phyloP scores from a whole-genome alignment of 2,797 vertebrate genomes.

The Schizopygopsis malacanthus region DNA sequence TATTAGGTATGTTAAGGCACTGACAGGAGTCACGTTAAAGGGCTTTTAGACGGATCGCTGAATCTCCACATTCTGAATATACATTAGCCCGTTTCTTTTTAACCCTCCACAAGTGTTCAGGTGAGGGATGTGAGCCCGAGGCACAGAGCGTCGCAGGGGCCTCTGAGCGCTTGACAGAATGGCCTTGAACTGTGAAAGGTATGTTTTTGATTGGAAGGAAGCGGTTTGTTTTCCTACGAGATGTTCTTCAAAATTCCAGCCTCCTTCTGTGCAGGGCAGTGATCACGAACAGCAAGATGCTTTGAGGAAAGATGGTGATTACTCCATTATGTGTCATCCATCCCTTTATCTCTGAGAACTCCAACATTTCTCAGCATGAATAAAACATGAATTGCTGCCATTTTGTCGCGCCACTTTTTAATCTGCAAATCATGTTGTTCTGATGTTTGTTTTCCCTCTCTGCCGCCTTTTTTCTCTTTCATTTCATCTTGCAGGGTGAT shows the following conservation, averaged over 20 bases:
- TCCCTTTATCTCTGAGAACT: constrained; percentile 54
- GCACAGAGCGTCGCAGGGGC: background rate
- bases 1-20: background rate
- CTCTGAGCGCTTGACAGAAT: constrained; percentile 15
- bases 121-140: constrained; percentile 1
- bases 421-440: constrained; percentile 54
- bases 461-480: constrained; percentile 37
- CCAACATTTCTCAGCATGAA: constrained; percentile 47
- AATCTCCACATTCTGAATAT: background rate
- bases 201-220: constrained; percentile 21
- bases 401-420: constrained; percentile 60
- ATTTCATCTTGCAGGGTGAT: constrained; percentile 78
- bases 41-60: constrained; percentile 3
- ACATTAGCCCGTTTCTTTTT: constrained; percentile 4
- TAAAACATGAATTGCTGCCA: constrained; percentile 57
- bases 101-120: background rate
- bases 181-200: constrained; percentile 17
- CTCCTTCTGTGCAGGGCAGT: constrained; percentile 30
- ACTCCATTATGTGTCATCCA: constrained; percentile 50
- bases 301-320: constrained; percentile 52
- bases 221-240: constrained; percentile 21
- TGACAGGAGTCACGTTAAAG: background rate
- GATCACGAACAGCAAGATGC: constrained; percentile 32
- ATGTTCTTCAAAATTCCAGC: constrained; percentile 49
- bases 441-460: constrained; percentile 51